Percentiles rank a stretch among this genome's conserved stretches.
phyloP scores from a whole-genome alignment of 2,888 invertebrate genomes.

The Cremastinae sp. region DNA sequence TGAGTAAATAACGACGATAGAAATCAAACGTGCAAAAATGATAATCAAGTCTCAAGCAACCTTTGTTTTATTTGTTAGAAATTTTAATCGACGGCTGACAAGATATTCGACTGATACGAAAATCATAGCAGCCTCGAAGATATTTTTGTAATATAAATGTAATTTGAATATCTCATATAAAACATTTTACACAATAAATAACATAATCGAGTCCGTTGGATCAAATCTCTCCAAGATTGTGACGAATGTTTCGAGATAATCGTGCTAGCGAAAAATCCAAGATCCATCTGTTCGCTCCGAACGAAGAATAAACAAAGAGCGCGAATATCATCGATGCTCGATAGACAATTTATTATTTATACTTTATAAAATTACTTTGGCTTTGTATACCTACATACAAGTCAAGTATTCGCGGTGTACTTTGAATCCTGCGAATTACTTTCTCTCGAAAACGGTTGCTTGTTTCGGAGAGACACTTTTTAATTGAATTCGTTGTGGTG shows the following conservation, averaged over 20 bases:
- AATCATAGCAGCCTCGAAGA: conserved; percentile 38
- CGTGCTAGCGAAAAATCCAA: conserved; percentile 1
- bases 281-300: not conserved
- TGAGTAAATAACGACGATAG: conserved; percentile 67
- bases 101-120: conserved; percentile 1
- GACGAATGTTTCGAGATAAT: not conserved
- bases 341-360: conserved; percentile 56
- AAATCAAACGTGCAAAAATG: not conserved
- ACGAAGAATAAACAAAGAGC: conserved; percentile 13
- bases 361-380: conserved; percentile 62
- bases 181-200: conserved; percentile 56
- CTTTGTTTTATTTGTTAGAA: conserved; percentile 61
- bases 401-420: too few species aligned
- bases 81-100: conserved; percentile 3
- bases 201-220: conserved; percentile 39
- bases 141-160: conserved; percentile 48
- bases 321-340: conserved; percentile 42
- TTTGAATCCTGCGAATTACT: conserved; percentile 36
- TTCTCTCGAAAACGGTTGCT: conserved; percentile 27
- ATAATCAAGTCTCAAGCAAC: conserved; percentile 10
- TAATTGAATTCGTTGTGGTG: conserved; percentile 30
- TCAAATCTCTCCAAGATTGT: conserved; percentile 8
- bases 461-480: conserved; percentile 53
- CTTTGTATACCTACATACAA: conserved; percentile 60
- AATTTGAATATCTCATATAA: conserved; percentile 56